Evolutionary conservation across 1,140 invertebrate species (phyloP).

Genomic region (Ceratina calcarata): DNA sequence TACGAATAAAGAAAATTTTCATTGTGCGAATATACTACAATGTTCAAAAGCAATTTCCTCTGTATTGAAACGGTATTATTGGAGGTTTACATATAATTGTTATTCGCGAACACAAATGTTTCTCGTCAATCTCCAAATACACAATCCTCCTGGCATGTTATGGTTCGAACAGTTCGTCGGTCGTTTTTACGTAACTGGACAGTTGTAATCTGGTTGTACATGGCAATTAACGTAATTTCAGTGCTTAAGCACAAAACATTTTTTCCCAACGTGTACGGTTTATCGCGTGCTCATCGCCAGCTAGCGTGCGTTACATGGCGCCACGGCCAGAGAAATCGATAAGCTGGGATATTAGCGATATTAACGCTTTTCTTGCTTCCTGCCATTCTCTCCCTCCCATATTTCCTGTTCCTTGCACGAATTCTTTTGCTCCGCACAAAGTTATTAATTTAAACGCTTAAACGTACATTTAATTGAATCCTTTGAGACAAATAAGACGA

Average conservation of each 20-base stretch:
- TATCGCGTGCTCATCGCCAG: slow-evolving; percentile 46
- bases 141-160: no score
- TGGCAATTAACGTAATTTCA: slow-evolving; percentile 56
- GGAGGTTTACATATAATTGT: background rate
- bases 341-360: slow-evolving; percentile 62
- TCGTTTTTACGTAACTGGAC: slow-evolving; percentile 14
- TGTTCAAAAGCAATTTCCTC: no score
- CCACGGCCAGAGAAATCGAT: slow-evolving; percentile 52
- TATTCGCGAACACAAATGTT: background rate
- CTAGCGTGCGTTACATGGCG: slow-evolving; percentile 45
- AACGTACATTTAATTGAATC: background rate
- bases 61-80: no score
- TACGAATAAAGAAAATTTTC: no score
- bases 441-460: background rate
- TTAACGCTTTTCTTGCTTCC: slow-evolving; percentile 46
- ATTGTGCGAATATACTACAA: no score
- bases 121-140: background rate
- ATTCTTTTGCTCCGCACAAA: background rate
- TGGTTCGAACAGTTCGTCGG: background rate
- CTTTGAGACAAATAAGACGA: background rate
- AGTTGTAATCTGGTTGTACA: slow-evolving; percentile 47
- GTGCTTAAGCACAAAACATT: slow-evolving; percentile 46
- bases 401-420: background rate
- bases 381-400: slow-evolving; percentile 16
- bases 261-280: slow-evolving; percentile 30